phyloP scores from a whole-genome alignment of 64 coral and sea anemone species.

The Stichodactyla helianthus region DNA sequence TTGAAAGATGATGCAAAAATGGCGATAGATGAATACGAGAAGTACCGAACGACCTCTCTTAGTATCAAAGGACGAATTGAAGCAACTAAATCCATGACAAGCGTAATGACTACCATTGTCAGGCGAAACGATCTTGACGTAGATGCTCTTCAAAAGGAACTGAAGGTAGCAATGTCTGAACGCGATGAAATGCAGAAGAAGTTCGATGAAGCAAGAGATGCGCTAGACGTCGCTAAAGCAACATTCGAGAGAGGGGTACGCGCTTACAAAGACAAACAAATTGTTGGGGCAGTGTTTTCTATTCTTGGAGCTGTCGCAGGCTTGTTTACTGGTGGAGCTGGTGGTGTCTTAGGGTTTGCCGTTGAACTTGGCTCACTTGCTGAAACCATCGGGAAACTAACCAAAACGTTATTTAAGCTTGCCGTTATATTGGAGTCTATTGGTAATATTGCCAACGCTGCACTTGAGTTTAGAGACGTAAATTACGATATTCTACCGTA shows the following conservation, averaged over 20 bases:
- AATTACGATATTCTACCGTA: slow-evolving; percentile 36
- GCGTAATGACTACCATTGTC: slow-evolving; percentile 54
- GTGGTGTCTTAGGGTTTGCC: slow-evolving; percentile 25
- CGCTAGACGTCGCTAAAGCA: slow-evolving; percentile 22
- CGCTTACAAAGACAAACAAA: slow-evolving; percentile 24
- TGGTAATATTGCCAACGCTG: slow-evolving; percentile 26
- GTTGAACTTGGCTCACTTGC: slow-evolving; percentile 25
- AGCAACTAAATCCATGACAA: slow-evolving; percentile 54
- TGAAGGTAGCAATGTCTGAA: slow-evolving; percentile 24
- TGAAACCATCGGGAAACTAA: not conserved
- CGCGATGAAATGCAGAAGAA: slow-evolving; percentile 23
- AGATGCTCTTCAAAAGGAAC: slow-evolving; percentile 30
- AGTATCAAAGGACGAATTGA: slow-evolving; percentile 30
- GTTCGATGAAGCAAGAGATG: slow-evolving; percentile 27
- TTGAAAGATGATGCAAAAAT: slow-evolving; percentile 65
- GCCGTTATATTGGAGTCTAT: slow-evolving; percentile 43
- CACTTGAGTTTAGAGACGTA: slow-evolving; percentile 7
- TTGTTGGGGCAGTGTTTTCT: slow-evolving; percentile 46
- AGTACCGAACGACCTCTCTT: slow-evolving; percentile 33
- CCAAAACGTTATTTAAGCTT: slow-evolving; percentile 29
- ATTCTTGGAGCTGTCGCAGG: slow-evolving; percentile 40
- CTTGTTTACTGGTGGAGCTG: slow-evolving; percentile 36
- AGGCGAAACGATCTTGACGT: slow-evolving; percentile 40
- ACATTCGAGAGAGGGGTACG: slow-evolving; percentile 29
- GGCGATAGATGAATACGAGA: slow-evolving; percentile 57